Conservation (phyloP, 2,797 vertebrate genomes). For the Trachops cirrhosus region DNA sequence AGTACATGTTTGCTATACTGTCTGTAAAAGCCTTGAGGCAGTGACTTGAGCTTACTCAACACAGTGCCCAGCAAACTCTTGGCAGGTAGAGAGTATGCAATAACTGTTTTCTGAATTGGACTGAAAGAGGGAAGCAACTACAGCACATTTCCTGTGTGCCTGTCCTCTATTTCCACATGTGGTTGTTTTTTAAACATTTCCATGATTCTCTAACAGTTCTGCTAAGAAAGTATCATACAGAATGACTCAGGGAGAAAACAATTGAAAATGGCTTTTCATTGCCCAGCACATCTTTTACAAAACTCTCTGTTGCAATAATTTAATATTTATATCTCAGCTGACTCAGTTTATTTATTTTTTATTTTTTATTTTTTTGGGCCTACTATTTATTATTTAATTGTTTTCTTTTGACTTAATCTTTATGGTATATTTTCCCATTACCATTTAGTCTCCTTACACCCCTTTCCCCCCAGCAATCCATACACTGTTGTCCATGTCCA, state of each 20-base stretch:
- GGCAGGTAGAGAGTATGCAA: neutral
- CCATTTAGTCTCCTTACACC: too few species aligned
- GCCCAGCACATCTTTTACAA: neutral
- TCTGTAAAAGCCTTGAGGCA: neutral
- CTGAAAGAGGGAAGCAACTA: neutral
- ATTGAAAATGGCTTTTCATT: neutral
- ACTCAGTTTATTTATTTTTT: neutral
- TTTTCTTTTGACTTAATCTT: too few species aligned
- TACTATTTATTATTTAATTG: too few species aligned
- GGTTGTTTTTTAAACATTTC: neutral
- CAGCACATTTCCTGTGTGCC: neutral
- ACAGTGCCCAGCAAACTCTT: neutral
- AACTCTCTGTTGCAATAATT: neutral
- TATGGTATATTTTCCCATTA: too few species aligned
- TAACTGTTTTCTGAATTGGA: neutral
- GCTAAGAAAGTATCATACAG: neutral
- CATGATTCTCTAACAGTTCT: neutral
- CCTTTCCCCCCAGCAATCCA: too few species aligned
- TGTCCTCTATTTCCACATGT: neutral
- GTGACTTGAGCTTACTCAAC: neutral
- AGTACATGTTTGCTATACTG: neutral
- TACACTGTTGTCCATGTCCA: too few species aligned
- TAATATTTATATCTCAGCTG: neutral
- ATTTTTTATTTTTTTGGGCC: too few species aligned
- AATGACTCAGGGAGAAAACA: neutral